Conservation (phyloP, 2,888 invertebrate species). For the Unio pictorum region DNA sequence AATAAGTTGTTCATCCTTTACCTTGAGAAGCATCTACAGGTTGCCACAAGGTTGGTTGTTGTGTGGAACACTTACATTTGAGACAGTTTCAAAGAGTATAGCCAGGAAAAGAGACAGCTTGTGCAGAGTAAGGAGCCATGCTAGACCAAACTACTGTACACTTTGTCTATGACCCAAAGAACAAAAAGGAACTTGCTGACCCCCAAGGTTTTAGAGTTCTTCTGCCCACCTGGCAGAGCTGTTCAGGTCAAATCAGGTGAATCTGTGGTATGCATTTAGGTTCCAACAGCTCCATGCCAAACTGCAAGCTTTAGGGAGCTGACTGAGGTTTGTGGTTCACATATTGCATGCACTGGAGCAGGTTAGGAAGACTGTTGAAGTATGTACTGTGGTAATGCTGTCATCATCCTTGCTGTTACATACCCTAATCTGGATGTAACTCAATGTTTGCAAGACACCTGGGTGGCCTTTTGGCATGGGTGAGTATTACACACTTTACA, state of each 20-base stretch:
- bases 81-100: not conserved
- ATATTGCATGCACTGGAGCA: too few species aligned
- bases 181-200: not conserved
- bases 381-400: not conserved
- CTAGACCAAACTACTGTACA: not conserved
- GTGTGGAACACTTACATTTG: not conserved
- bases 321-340: too few species aligned
- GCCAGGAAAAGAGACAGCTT: not conserved
- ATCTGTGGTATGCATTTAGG: not conserved
- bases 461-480: constrained; percentile 10
- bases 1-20: not conserved
- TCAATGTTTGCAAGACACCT: not conserved
- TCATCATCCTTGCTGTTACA: too few species aligned
- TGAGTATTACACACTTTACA: constrained; percentile 6
- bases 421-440: too few species aligned
- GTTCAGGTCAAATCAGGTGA: not conserved
- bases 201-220: not conserved
- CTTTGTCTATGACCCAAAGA: not conserved
- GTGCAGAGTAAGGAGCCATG: not conserved
- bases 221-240: not conserved
- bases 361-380: not conserved
- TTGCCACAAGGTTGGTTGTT: not conserved
- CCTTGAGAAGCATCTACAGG: not conserved
- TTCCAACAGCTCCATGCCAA: not conserved
- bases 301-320: not conserved